These are phyloP conservation scores for Rotaria sp. DNA, from an alignment of 2,888 invertebrate species.

Conservation along the genomic window DNA sequence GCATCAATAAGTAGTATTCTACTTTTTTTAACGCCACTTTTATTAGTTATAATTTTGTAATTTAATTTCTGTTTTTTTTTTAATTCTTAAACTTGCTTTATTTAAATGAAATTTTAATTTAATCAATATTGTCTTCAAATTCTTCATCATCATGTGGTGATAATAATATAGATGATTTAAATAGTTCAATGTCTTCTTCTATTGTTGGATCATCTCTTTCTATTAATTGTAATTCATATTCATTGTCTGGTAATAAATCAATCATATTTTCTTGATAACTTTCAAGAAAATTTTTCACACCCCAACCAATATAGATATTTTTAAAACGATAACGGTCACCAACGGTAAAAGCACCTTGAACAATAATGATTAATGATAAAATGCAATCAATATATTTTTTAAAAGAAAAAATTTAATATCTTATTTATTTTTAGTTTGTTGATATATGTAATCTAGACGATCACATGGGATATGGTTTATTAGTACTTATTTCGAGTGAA, in stretches of 20 bases:
- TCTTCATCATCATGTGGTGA: constrained; percentile 11
- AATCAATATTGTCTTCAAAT: neutral
- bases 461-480: no score
- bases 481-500: no score
- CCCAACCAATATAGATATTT: constrained; percentile 29
- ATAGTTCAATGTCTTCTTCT: neutral
- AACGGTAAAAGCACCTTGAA: constrained; percentile 1
- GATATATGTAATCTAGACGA: no score
- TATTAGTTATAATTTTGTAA: neutral
- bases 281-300: neutral
- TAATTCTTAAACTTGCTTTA: no score
- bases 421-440: no score
- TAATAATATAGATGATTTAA: neutral
- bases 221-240: neutral
- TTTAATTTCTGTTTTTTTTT: neutral
- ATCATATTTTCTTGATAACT: neutral
- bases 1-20: neutral
- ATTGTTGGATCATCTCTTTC: neutral
- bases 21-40: neutral
- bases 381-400: neutral
- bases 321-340: neutral
- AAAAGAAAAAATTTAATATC: no score
- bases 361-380: neutral
- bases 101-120: neutral
- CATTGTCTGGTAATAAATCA: neutral